These are phyloP conservation scores for Melanocharis versteri DNA, from an alignment of 2,113 vertebrate genomes.

Conservation along the genomic window DNA sequence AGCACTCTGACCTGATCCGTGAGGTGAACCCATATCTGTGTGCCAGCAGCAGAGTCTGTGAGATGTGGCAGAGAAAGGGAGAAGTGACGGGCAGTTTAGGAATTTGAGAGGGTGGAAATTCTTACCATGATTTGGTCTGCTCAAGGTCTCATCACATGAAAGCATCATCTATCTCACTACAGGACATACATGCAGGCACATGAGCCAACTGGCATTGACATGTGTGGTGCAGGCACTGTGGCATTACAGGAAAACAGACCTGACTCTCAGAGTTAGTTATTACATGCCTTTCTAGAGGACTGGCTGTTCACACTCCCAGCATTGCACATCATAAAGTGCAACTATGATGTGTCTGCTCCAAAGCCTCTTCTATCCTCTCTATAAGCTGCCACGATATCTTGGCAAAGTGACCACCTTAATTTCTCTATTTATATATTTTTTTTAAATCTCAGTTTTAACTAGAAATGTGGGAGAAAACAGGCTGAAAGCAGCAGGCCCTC, in stretches of 20 bases:
- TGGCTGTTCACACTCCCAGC: background rate
- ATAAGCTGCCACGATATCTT: background rate
- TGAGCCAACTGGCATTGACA: background rate
- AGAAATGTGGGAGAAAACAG: background rate
- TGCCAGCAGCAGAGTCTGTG: background rate
- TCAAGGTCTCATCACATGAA: background rate
- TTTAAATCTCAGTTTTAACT: background rate
- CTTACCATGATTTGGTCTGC: background rate
- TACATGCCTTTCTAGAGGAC: background rate
- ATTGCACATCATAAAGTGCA: background rate
- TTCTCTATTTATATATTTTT: background rate
- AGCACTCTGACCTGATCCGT: background rate
- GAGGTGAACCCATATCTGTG: accelerated
- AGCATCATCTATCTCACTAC: background rate
- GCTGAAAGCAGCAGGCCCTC: background rate
- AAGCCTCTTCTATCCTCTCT: background rate
- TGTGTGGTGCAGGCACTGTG: background rate
- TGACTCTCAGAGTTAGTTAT: background rate
- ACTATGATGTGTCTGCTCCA: background rate
- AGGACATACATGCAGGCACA: background rate
- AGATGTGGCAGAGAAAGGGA: background rate
- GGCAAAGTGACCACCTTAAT: background rate
- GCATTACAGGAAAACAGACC: background rate
- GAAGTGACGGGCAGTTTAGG: background rate
- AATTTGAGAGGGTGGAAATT: background rate